These are phyloP conservation scores for Pteruthius melanotis DNA, from an alignment of 2,113 vertebrate genomes.

Conservation along the genomic window DNA sequence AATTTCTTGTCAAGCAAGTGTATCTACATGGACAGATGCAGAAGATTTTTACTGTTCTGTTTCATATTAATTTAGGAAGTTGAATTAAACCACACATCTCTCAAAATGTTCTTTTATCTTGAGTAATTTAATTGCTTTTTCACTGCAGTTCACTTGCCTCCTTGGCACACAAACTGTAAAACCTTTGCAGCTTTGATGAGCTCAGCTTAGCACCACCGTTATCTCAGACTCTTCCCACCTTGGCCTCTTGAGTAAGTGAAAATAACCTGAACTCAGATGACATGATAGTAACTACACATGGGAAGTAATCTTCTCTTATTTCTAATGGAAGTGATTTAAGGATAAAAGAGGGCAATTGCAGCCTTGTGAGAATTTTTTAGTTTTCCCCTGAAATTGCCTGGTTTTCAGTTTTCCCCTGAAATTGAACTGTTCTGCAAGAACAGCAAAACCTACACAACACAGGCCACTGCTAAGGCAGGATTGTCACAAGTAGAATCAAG, in stretches of 20 bases:
- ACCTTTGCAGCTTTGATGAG: neutral
- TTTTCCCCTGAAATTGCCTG: neutral
- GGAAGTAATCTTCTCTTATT: neutral
- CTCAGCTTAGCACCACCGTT: neutral
- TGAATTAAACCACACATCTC: neutral
- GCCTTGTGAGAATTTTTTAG: neutral
- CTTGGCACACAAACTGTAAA: neutral
- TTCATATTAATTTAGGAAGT: neutral
- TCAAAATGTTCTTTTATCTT: neutral
- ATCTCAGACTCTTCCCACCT: neutral
- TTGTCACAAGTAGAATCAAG: neutral
- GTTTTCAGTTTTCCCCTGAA: neutral
- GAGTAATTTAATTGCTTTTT: neutral
- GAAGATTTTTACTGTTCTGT: neutral
- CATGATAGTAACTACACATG: neutral
- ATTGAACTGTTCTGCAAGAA: neutral
- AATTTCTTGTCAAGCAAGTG: neutral
- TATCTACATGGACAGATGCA: neutral
- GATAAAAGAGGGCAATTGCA: neutral
- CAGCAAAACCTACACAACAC: neutral
- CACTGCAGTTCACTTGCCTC: neutral
- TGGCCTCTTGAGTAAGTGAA: neutral
- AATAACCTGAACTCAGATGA: neutral
- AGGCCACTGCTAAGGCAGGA: neutral
- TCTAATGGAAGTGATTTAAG: neutral